Evolutionary conservation across 1,140 invertebrate genomes (phyloP), one percentile per base, ranked within the genome.

Genomic region (Diachasma alloeum): DNA sequence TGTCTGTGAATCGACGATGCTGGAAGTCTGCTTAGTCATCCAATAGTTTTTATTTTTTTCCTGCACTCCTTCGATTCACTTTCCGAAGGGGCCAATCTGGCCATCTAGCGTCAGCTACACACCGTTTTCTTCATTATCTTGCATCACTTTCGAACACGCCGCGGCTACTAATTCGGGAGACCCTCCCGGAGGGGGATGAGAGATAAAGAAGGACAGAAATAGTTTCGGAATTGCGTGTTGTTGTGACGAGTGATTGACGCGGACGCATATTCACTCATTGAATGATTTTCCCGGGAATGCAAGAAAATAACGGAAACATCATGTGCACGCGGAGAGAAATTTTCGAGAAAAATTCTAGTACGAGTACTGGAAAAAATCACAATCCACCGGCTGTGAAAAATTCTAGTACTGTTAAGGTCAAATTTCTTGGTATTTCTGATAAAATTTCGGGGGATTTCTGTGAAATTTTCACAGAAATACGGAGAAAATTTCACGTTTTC

Each of bases 101-200:
- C 68, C 82, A 84, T 86, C 85, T 83, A 82, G 80, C 83, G 53
- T 56, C 44, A 46, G 31, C 74, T 75, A 72, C 69, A 72, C 59
- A 68, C 69, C 75, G 69, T 76, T 71, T 76, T 71, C 68, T 53
- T 81, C 78, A 79, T 87, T 88, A 88, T 88, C 87, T 87, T 85
- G 81, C 83, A 87, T 88, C 86, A 82, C 83, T 19, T 31, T 22
- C 53, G 74, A 80, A 83, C 83, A 83, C 78, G 80, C 72, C 72
- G 83, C 84, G 36, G 68, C 86, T 88, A 87, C 86, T 89, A 88
- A 89, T 89, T 87, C 83, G 85, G 83, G 81, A 59, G 53, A 24
- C 11, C 11, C 53, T 48, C n/a, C 44, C 11, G 13, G 44, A n/a
- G n/a, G 10, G 10, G 19, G 53, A 59, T 22, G 4, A 6, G 17